Evolutionary conservation across 2,888 invertebrate genomes (phyloP).

Genomic region (Melanchra persicariae): DNA sequence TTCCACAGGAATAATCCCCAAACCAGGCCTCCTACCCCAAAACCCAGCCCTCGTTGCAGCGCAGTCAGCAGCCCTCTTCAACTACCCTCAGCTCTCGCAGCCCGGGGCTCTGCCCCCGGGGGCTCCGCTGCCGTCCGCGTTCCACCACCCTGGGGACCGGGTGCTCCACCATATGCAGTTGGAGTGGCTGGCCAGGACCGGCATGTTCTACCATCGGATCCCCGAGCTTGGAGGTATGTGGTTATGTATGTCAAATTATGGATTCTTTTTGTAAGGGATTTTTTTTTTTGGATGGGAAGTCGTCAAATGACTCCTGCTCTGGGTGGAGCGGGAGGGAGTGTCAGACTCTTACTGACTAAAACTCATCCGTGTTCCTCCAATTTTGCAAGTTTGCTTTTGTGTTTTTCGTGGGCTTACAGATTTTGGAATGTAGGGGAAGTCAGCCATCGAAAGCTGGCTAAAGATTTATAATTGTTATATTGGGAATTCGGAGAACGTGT

Average conservation of each 20-base stretch:
- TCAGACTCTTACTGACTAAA: too few relatives aligned
- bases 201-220: slow-evolving; percentile 97
- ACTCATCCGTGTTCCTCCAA: too few relatives aligned
- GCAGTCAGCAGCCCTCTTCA: slow-evolving; percentile 86
- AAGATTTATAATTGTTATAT: too few relatives aligned
- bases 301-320: too few relatives aligned
- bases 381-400: too few relatives aligned
- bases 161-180: slow-evolving; percentile 95
- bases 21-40: slow-evolving; percentile 91
- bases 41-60: slow-evolving; percentile 89
- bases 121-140: slow-evolving; percentile 88
- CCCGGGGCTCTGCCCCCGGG: slow-evolving; percentile 78
- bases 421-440: too few relatives aligned
- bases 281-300: too few relatives aligned
- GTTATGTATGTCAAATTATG: slow-evolving; percentile 38
- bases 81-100: slow-evolving; percentile 80
- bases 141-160: slow-evolving; percentile 87
- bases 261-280: background rate
- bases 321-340: too few relatives aligned
- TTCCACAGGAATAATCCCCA: slow-evolving; percentile 90
- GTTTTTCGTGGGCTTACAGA: too few relatives aligned
- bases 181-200: slow-evolving; percentile 97
- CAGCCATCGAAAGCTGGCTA: too few relatives aligned
- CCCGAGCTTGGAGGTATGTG: slow-evolving; percentile 95
- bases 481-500: too few relatives aligned